A percentile compares a stretch with the other conserved stretches of the same genome.
Conservation (phyloP, 2,797 vertebrate genomes). For the Aplochiton taeniatus region DNA sequence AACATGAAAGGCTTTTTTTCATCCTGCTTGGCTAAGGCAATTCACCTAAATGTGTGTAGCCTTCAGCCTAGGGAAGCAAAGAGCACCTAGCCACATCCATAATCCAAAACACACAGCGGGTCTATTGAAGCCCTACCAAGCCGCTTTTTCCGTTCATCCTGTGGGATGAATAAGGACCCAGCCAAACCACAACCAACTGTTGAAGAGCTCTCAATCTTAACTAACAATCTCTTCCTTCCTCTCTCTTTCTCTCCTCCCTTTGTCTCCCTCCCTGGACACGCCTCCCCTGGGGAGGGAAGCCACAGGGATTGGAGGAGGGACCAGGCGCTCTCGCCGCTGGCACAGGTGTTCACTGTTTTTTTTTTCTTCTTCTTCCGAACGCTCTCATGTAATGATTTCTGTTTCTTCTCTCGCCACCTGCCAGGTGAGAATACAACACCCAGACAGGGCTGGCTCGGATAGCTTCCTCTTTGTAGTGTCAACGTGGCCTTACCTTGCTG, state of each 20-base stretch:
- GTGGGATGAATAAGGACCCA: conserved; percentile 67
- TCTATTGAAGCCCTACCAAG: no score
- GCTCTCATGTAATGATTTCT: conserved; percentile 35
- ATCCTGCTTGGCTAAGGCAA: no score
- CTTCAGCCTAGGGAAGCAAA: no score
- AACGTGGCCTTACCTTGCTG: no score
- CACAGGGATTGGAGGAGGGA: conserved; percentile 66
- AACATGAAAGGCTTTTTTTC: no score
- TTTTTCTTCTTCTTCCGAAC: conserved; percentile 23
- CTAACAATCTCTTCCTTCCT: conserved; percentile 71
- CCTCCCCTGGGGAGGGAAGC: conserved; percentile 68
- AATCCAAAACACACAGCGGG: no score
- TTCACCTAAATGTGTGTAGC: no score
- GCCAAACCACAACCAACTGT: conserved; percentile 57
- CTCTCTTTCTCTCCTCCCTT: conserved; percentile 67
- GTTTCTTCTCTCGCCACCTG: conserved; percentile 16
- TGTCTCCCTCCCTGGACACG: conserved; percentile 67
- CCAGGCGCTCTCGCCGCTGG: conserved; percentile 58
- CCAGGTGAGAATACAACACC: conserved; percentile 16
- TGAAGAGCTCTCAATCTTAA: conserved; percentile 65
- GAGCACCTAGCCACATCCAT: no score
- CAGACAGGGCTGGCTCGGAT: background rate
- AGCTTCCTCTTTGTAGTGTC: background rate
- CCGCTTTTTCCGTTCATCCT: background rate
- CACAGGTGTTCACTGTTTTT: conserved; percentile 63